Base-by-base conservation (phyloP, 2,888 invertebrate species). In the Trichogramma dendrolimi region DNA sequence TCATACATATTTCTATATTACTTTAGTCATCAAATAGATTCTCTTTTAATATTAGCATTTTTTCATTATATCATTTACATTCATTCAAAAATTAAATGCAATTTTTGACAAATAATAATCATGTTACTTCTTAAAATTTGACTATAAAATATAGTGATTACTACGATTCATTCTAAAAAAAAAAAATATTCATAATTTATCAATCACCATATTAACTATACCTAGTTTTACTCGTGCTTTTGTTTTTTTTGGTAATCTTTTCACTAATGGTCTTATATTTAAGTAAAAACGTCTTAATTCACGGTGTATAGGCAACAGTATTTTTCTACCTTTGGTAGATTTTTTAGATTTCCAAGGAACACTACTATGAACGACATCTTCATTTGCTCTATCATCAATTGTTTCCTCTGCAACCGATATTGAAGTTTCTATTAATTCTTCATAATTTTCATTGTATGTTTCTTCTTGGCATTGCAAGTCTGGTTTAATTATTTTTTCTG, bases 151-250 rank as follows among this genome's bases (percentile, higher is more conserved):
- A 27, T 27, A 27, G 27, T 27, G 2, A 27, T 27, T 27, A 3
- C 27, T 27, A 27, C 27, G 1, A 55, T 55, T 39, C 27, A 51
- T 43, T 5, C 60, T 50, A n/a, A 41, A 5, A 50, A 8, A 50
- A 8, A 67, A 59, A 52, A 60, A 49, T 61, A 64, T 70, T 75
- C 71, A 79, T 64, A 79, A 69, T 10, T 70, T 69, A 69, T 78
- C 77, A 49, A 79, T 79, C 43, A 79, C 79, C 71, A 75, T 76
- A 56, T 76, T 79, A 14, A 79, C 78, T 62, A 79, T 78, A 1
- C 74, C 72, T 6, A 79, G 68, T 67, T 79, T 79, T 2, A 79
- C 65, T 58, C 73, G 74, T 5, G 79, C 78, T 61, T 74, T 73
- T n/a, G 77, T 71, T 60, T 72, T 76, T 50, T 67, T 74, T 6